These are phyloP conservation scores for Lytechinus variegatus DNA, from an alignment of 35 echinoderm and acorn worm species.

Conservation along the genomic window DNA sequence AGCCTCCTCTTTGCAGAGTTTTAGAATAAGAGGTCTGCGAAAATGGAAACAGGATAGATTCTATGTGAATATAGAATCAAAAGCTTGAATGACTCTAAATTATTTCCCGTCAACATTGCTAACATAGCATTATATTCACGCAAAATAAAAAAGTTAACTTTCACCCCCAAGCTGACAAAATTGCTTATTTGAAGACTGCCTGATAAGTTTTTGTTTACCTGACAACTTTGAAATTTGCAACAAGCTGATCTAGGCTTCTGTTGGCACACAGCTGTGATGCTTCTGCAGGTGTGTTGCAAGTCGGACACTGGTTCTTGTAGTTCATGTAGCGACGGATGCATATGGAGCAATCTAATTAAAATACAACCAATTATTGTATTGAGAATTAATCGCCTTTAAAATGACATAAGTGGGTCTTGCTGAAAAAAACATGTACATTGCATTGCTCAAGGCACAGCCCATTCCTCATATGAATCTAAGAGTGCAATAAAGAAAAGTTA, in stretches of 20 bases:
- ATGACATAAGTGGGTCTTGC: too few species aligned
- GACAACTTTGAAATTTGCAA: constrained; percentile 79
- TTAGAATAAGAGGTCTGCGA: constrained; percentile 68
- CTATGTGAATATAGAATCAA: neutral
- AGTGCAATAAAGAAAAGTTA: too few species aligned
- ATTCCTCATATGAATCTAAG: too few species aligned
- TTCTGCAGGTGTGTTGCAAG: constrained; percentile 76
- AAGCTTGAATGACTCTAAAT: too few species aligned
- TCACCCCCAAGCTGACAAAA: too few species aligned
- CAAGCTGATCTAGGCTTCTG: constrained; percentile 83
- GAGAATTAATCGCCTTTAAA: too few species aligned
- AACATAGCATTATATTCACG: too few species aligned
- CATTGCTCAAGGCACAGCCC: too few species aligned
- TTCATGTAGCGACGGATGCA: constrained; percentile 90
- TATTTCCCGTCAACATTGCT: too few species aligned
- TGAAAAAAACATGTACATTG: too few species aligned
- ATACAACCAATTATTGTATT: neutral
- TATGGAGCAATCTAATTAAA: constrained; percentile 79
- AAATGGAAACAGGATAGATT: neutral
- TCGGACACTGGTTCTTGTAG: constrained; percentile 91
- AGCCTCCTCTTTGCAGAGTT: constrained; percentile 68
- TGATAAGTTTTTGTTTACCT: constrained; percentile 54
- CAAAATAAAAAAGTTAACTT: too few species aligned
- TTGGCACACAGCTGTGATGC: constrained; percentile 84
- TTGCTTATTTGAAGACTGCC: too few species aligned